These are phyloP conservation scores for Phaonia tiefii DNA, from an alignment of 2,888 invertebrate species.

Conservation along the genomic window DNA sequence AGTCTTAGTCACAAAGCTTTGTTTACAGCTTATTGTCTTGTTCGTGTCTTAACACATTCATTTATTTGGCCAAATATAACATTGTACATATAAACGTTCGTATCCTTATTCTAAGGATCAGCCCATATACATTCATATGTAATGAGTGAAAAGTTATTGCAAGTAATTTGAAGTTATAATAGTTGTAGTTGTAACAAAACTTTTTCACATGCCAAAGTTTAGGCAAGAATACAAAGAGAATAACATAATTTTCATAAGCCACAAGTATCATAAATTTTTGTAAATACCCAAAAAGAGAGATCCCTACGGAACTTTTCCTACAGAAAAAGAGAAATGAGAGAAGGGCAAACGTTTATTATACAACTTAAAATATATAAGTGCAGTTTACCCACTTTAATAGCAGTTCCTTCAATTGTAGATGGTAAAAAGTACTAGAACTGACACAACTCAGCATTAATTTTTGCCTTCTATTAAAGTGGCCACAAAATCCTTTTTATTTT, in stretches of 20 bases:
- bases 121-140: slow-evolving; percentile 42
- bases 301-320: background rate
- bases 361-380: slow-evolving; percentile 40
- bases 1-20: background rate
- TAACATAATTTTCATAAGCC: slow-evolving; percentile 47
- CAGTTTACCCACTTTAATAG: slow-evolving; percentile 20
- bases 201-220: slow-evolving; percentile 50
- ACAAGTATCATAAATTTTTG: slow-evolving; percentile 46
- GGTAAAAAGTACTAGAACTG: background rate
- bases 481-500: slow-evolving; percentile 57
- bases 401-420: background rate
- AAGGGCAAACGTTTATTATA: slow-evolving; percentile 28
- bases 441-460: slow-evolving; percentile 50
- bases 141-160: slow-evolving; percentile 52
- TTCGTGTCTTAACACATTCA: background rate
- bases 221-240: slow-evolving; percentile 14
- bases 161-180: slow-evolving; percentile 46
- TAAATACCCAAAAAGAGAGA: slow-evolving; percentile 23
- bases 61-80: no score
- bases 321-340: background rate
- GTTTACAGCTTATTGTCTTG: slow-evolving; percentile 6
- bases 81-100: background rate
- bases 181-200: slow-evolving; percentile 28
- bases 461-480: slow-evolving; percentile 54
- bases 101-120: slow-evolving; percentile 6